A percentile compares a stretch with the other conserved stretches of the same genome.
Evolutionary conservation across 2,888 invertebrate species (phyloP).

Genomic region (Elegia similella): DNA sequence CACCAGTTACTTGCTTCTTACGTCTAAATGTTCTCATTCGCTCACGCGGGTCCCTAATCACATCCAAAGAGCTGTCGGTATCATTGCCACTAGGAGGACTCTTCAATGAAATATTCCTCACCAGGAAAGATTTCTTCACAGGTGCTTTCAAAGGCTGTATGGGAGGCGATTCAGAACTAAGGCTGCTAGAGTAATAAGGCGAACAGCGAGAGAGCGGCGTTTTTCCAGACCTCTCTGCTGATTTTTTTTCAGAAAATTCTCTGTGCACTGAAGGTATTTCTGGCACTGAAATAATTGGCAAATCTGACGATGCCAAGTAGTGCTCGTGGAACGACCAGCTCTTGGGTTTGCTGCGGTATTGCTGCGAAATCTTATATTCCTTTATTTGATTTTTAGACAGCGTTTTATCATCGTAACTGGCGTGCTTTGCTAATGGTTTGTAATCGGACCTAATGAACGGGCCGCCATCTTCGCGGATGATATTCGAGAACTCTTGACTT

Average conservation of each 20-base stretch:
- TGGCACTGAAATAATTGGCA: slow-evolving; percentile 79
- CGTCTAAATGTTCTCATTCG: slow-evolving; percentile 86
- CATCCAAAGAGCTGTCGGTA: slow-evolving; percentile 86
- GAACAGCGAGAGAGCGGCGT: slow-evolving; percentile 85
- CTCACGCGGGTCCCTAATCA: slow-evolving; percentile 85
- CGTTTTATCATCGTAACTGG: slow-evolving; percentile 85
- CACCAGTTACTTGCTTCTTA: slow-evolving; percentile 83
- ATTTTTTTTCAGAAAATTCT: slow-evolving; percentile 71
- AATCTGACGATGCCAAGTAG: slow-evolving; percentile 78
- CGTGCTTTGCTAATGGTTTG: slow-evolving; percentile 83
- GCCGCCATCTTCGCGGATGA: slow-evolving; percentile 61
- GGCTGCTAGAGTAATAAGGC: slow-evolving; percentile 88
- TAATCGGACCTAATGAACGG: slow-evolving; percentile 78
- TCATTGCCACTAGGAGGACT: slow-evolving; percentile 89
- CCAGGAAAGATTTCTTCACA: slow-evolving; percentile 83
- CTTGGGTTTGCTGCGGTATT: slow-evolving; percentile 80
- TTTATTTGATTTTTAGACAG: slow-evolving; percentile 84
- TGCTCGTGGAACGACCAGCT: slow-evolving; percentile 85
- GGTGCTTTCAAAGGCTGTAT: slow-evolving; percentile 84
- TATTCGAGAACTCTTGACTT: slow-evolving; percentile 83
- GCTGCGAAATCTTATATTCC: slow-evolving; percentile 82
- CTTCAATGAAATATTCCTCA: slow-evolving; percentile 83
- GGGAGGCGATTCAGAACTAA: slow-evolving; percentile 88
- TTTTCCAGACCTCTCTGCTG: slow-evolving; percentile 72
- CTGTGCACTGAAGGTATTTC: slow-evolving; percentile 72